Base-by-base conservation (phyloP, 2,888 invertebrate species). In the Atrina japonica region DNA sequence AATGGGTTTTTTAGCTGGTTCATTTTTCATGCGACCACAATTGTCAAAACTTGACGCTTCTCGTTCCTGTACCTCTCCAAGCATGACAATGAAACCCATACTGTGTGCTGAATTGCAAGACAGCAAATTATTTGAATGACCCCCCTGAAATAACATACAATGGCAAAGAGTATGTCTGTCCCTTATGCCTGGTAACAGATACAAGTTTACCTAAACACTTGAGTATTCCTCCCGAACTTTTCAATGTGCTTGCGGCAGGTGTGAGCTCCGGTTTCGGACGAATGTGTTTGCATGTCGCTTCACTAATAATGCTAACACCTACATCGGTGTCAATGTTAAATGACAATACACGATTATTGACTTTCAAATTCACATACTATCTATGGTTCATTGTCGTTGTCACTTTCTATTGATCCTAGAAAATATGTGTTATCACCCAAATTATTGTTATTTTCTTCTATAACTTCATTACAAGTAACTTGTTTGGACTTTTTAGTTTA, bases 1-100 rank as follows among this genome's bases (percentile, higher is more conserved):
- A 41, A 53, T 66, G 61, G 21, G 60, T 58, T 40, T 47, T 55
- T 47, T 47, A 18, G 14, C 55, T 55, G 55, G 55, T n/a, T 55
- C 55, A 6, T 29, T 14, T 6, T 1, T n/a, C 29, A 55, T 16
- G n/a, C 27, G 55, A 11, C 55, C 55, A 21, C 11, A 27, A 1
- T 27, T n/a, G 3, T 30, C 55, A 55, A 16, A 16, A 6, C 6
- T 16, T 35, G 35, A 11, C 7, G 18, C 21, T 47, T 47, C 41
- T 14, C 14, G 41, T 14, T 11, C 7, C 18, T 21, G 18, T 18
- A 47, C 47, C n/a, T 47, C 47, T 6, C 16, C 47, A 21, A 47
- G 3, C 21, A 18, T 47, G 47, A 47, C n/a, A n/a, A 47, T 21
- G 16, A 47, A 16, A n/a, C 47, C 47, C 47, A 47, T 47, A 6